Evolutionary conservation across 1,140 invertebrate species (phyloP).

Genomic region (Catajapyx aquilonaris): DNA sequence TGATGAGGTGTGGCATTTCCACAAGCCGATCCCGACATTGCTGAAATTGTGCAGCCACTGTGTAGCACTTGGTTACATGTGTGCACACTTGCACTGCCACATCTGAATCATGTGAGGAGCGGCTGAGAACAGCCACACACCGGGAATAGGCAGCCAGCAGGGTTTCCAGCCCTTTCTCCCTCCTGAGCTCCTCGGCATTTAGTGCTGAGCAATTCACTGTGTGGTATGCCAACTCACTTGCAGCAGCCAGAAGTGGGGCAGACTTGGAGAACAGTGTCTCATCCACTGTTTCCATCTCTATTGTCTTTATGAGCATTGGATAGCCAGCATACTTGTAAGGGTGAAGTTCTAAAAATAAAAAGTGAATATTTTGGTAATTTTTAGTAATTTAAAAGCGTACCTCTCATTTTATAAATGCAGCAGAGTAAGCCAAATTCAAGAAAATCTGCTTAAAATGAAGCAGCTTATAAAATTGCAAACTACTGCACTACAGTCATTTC

Average conservation of each 20-base stretch:
- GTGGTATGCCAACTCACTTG: conserved; percentile 85
- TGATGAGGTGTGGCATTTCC: conserved; percentile 62
- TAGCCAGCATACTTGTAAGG: conserved; percentile 99
- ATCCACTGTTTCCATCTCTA: conserved; percentile 79
- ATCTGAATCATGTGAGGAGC: conserved; percentile 53
- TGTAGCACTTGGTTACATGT: conserved; percentile 77
- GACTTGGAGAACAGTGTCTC: conserved; percentile 80
- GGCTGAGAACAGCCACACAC: conserved; percentile 71
- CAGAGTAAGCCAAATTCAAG: too few relatives aligned
- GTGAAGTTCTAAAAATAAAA: conserved; percentile 44
- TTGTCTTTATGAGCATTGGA: conserved; percentile 89
- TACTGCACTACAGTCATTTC: too few relatives aligned
- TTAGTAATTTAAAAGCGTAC: too few relatives aligned
- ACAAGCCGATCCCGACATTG: conserved; percentile 72
- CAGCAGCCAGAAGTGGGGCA: conserved; percentile 64
- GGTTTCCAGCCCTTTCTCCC: conserved; percentile 81
- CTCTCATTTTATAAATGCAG: too few relatives aligned
- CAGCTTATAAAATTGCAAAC: too few relatives aligned
- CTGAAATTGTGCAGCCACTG: conserved; percentile 84
- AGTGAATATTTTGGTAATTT: too few relatives aligned
- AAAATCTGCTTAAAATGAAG: too few relatives aligned
- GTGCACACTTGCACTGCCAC: conserved; percentile 80
- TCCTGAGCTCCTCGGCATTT: conserved; percentile 89
- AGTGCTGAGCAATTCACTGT: conserved; percentile 91
- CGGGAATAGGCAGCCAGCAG: conserved; percentile 71